A percentile compares a stretch with the other conserved stretches of the same genome.
Conservation (phyloP, 2,797 vertebrate genomes). For the Spinus pinus region DNA sequence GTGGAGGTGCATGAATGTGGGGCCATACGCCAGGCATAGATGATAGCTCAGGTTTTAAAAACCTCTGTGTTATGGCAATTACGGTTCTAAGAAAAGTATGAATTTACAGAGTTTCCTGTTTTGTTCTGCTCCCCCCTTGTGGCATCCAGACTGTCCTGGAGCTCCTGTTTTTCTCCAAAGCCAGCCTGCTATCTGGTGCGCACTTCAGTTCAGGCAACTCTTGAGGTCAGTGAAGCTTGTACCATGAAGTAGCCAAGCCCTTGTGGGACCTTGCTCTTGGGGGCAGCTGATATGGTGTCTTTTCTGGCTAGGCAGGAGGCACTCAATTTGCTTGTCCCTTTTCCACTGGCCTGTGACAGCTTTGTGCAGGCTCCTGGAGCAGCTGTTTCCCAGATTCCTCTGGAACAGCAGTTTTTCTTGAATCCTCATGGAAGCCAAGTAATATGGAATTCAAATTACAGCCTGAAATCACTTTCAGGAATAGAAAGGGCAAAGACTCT, state of each 20-base stretch:
- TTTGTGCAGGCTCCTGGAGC: neutral
- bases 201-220: neutral
- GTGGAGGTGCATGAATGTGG: neutral
- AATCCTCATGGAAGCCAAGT: neutral
- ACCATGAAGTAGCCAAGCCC: neutral
- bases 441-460: neutral
- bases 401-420: neutral
- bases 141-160: neutral
- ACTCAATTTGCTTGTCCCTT: neutral
- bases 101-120: neutral
- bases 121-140: neutral
- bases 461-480: neutral
- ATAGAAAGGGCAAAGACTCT: neutral
- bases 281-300: rapidly evolving
- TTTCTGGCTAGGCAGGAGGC: neutral
- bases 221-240: neutral
- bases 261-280: rapidly evolving
- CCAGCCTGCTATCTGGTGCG: neutral
- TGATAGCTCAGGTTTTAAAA: neutral
- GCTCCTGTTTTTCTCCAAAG: neutral
- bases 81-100: neutral
- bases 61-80: neutral
- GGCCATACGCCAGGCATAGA: too few species aligned
- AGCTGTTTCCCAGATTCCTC: neutral
- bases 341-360: neutral